Conservation (phyloP, 2,888 invertebrate species). For the Agrilus biguttatus region DNA sequence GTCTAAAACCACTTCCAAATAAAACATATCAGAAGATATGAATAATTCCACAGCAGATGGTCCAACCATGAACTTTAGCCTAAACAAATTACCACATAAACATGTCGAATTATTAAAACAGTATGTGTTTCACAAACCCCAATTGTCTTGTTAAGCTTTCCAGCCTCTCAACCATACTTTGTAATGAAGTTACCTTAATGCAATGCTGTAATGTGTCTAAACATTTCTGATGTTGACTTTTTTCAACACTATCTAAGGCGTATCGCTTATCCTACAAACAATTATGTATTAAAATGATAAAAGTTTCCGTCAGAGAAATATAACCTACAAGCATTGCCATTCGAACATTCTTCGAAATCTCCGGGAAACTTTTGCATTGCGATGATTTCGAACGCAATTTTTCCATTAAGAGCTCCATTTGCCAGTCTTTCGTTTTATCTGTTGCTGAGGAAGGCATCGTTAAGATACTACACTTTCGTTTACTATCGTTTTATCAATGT, state of each 20-base stretch:
- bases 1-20: conserved; percentile 80
- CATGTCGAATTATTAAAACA: not conserved
- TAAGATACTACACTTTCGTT: not conserved
- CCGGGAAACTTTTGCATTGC: conserved; percentile 67
- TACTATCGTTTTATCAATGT: no score
- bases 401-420: conserved; percentile 83
- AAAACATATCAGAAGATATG: conserved; percentile 94
- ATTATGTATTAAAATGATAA: conserved; percentile 1
- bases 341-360: conserved; percentile 76
- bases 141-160: conserved; percentile 84
- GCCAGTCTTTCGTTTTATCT: conserved; percentile 58
- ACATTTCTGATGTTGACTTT: conserved; percentile 76
- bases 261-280: conserved; percentile 69
- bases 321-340: conserved; percentile 66
- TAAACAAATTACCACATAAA: conserved; percentile 18
- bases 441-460: conserved; percentile 10
- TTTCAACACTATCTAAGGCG: conserved; percentile 72
- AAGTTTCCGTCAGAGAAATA: conserved; percentile 6
- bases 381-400: conserved; percentile 72
- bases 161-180: conserved; percentile 81
- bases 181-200: conserved; percentile 82
- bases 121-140: conserved; percentile 38
- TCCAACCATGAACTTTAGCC: conserved; percentile 76
- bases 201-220: conserved; percentile 85
- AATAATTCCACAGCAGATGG: conserved; percentile 69